phyloP scores from a whole-genome alignment of 2,797 vertebrate genomes.

The Chelidonichthys spinosus region DNA sequence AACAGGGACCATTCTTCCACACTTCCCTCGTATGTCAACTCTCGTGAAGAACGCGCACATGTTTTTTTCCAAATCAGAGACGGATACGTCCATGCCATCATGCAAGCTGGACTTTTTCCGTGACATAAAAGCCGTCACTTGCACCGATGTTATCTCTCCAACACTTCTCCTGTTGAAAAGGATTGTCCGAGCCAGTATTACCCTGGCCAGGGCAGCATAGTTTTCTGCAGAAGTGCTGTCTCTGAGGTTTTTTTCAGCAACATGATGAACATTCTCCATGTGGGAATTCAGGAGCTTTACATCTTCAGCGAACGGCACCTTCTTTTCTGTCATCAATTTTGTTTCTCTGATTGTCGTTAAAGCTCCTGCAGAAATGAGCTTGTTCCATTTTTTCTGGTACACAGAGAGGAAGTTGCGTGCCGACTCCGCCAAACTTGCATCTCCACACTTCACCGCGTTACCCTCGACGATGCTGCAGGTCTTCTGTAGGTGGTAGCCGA shows the following conservation, averaged over 20 bases:
- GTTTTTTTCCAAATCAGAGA: conserved; percentile 58
- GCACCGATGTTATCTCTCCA: conserved; percentile 32
- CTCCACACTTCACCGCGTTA: conserved; percentile 45
- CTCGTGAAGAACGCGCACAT: conserved; percentile 62
- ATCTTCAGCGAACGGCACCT: conserved; percentile 50
- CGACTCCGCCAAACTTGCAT: conserved; percentile 41
- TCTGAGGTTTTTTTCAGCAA: conserved; percentile 55
- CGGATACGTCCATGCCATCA: conserved; percentile 30
- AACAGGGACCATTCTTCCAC: conserved; percentile 63
- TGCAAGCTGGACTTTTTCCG: conserved; percentile 12
- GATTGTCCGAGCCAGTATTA: conserved; percentile 43
- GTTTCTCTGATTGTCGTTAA: conserved; percentile 44
- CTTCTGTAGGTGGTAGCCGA: conserved; percentile 72
- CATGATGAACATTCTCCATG: conserved; percentile 49
- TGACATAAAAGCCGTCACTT: conserved; percentile 37
- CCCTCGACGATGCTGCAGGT: conserved; percentile 59
- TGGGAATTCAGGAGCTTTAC: conserved; percentile 54
- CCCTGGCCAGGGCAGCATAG: conserved; percentile 48
- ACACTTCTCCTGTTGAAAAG: conserved; percentile 62
- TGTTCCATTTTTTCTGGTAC: conserved; percentile 66
- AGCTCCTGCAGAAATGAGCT: conserved; percentile 51
- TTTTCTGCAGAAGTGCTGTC: conserved; percentile 40
- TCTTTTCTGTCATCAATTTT: conserved; percentile 12
- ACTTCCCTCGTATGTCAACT: conserved; percentile 58
- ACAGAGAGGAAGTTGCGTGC: conserved; percentile 55